Percentiles rank a stretch among this genome's conserved stretches.
phyloP scores from a whole-genome alignment of 2,797 vertebrate genomes.

The Cryptoprocta ferox region DNA sequence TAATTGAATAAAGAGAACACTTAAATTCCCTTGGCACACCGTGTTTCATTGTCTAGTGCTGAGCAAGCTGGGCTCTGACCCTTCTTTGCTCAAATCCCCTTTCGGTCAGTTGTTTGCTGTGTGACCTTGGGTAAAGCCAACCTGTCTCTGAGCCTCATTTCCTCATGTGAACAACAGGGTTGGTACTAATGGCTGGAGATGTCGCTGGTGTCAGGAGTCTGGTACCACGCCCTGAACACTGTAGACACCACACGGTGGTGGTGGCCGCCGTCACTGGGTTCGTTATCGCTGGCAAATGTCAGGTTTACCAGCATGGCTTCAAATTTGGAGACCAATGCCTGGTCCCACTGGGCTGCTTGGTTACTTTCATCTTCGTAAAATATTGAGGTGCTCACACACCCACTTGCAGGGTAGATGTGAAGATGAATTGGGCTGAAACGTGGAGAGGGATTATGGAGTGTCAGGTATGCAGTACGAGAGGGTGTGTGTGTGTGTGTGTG shows the following conservation, averaged over 20 bases:
- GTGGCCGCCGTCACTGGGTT: rapidly evolving
- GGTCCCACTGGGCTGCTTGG: background rate
- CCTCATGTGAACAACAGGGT: background rate
- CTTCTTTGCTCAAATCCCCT: background rate
- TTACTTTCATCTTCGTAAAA: background rate
- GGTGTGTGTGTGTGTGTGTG: rapidly evolving
- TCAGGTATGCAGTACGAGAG: rapidly evolving
- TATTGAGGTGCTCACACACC: background rate
- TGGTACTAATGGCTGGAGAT: too few relatives aligned
- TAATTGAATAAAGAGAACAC: background rate
- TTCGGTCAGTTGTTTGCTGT: background rate
- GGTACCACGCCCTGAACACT: rapidly evolving
- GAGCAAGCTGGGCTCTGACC: too few relatives aligned
- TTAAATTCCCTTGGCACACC: background rate
- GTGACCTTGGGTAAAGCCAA: background rate
- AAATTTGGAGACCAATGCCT: background rate
- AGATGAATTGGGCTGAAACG: background rate
- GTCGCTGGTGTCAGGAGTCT: rapidly evolving
- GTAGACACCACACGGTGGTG: rapidly evolving
- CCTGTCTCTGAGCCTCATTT: background rate
- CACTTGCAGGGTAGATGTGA: background rate
- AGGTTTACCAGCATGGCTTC: background rate
- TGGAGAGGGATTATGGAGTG: rapidly evolving
- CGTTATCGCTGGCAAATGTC: rapidly evolving
- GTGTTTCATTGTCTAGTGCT: background rate